Evolutionary conservation across 2,888 invertebrate genomes (phyloP), one percentile per base, ranked within the genome.

Genomic region (Microctonus aethiopoides): DNA sequence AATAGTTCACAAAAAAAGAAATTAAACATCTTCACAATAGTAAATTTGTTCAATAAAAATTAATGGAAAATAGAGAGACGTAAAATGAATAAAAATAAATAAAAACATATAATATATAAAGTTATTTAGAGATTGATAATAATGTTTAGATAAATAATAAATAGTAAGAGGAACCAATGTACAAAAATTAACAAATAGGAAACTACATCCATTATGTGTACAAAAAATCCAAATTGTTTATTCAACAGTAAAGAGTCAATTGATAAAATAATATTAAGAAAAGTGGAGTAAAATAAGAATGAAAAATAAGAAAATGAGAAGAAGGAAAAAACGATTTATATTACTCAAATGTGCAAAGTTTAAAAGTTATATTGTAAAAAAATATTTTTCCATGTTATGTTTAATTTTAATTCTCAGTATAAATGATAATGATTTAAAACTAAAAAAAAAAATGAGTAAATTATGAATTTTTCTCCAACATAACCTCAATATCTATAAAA

Each of bases 271-370:
- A n/a, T n/a, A n/a, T n/a, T 1, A 26, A 22, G 54, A 13, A 54
- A 24, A 22, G n/a, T n/a, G 46, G 7, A 26, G 11, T 24, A n/a
- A 54, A 26, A 54, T 1, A 54, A n/a, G 1, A n/a, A 54, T 2
- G 9, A 1, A 24, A 54, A 22, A 26, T 2, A 29, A 7, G 3
- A 29, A 0, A 13, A 6, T 24, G 26, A 11, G 11, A 57, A 16
- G 16, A 16, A n/a, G n/a, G 3, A 20, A 46, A 46, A 7, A 46
- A 46, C 16, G 41, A 46, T 46, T n/a, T 57, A 57, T 57, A 34
- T 57, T 57, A 57, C 26, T 16, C n/a, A 73, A 75, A 82, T 76
- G 79, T 82, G 80, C 80, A 82, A 82, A 78, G 76, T 77, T 77
- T 75, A 74, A 71, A 78, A 75, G 75, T 78, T 79, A 78, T 75